These are phyloP conservation scores for Coecobrya sp. DNA, from an alignment of 2,888 invertebrate species.

Conservation along the genomic window DNA sequence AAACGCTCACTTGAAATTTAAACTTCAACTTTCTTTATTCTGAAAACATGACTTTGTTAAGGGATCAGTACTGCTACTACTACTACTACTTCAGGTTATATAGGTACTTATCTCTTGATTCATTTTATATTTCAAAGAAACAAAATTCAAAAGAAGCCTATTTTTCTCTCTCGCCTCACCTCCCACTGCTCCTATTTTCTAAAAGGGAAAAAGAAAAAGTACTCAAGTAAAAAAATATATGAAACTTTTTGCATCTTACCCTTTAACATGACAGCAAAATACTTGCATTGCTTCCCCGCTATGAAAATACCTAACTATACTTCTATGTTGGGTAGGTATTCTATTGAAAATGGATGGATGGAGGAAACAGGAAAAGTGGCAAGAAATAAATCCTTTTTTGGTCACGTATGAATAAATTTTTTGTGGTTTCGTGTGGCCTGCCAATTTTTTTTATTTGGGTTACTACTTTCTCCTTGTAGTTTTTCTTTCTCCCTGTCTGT, in stretches of 20 bases:
- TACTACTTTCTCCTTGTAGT: constrained; percentile 20
- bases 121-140: not conserved
- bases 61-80: not conserved
- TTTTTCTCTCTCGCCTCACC: not conserved
- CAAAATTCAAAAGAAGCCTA: not conserved
- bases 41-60: constrained; percentile 2
- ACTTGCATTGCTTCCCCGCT: not conserved
- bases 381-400: constrained; percentile 48
- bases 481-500: not conserved
- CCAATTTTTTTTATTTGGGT: constrained; percentile 10
- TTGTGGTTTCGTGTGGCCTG: constrained; percentile 7
- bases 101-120: not conserved
- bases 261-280: constrained; percentile 7
- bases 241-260: constrained; percentile 4
- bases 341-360: constrained; percentile 7
- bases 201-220: not conserved
- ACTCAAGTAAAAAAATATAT: not conserved
- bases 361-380: constrained; percentile 53
- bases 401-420: constrained; percentile 39
- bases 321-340: too few species aligned
- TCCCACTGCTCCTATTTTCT: not conserved
- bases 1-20: not conserved
- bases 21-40: constrained; percentile 7
- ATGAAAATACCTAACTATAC: not conserved
- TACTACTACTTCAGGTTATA: not conserved